Conservation (phyloP, 2,113 vertebrate species). For the Pelodiscus sinensis region DNA sequence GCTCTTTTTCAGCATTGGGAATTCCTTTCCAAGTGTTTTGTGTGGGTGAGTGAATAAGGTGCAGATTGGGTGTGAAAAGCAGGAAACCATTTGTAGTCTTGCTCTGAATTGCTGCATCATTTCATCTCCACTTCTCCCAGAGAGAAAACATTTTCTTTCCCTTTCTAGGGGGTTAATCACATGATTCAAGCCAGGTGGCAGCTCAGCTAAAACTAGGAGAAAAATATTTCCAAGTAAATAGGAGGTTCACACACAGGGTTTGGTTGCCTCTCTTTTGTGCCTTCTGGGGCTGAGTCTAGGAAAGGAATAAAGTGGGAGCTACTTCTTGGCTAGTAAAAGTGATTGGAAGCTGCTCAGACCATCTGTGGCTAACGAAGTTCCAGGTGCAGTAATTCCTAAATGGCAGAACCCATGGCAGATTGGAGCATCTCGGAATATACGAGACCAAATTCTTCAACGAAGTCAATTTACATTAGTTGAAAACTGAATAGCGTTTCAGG, state of each 20-base stretch:
- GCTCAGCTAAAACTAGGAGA: not conserved
- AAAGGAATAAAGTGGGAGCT: not conserved
- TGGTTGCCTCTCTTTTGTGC: not conserved
- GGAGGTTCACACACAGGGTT: not conserved
- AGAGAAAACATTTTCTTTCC: not conserved
- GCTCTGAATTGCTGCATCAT: not conserved
- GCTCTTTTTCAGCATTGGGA: not conserved
- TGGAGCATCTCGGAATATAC: not conserved
- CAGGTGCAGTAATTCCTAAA: accelerated
- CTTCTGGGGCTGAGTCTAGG: not conserved
- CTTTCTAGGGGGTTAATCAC: not conserved
- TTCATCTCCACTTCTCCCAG: not conserved
- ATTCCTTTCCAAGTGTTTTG: not conserved
- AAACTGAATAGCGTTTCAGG: not conserved
- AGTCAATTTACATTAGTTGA: not conserved
- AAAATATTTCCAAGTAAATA: not conserved
- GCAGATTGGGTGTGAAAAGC: not conserved
- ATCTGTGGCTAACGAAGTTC: not conserved
- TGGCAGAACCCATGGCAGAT: not conserved
- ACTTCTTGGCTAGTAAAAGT: not conserved
- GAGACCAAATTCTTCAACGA: not conserved
- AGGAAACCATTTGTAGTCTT: not conserved
- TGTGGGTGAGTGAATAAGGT: not conserved
- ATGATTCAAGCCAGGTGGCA: not conserved
- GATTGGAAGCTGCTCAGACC: not conserved